Base-by-base conservation (phyloP, 1,140 invertebrate genomes). In the Drosophila tristis region DNA sequence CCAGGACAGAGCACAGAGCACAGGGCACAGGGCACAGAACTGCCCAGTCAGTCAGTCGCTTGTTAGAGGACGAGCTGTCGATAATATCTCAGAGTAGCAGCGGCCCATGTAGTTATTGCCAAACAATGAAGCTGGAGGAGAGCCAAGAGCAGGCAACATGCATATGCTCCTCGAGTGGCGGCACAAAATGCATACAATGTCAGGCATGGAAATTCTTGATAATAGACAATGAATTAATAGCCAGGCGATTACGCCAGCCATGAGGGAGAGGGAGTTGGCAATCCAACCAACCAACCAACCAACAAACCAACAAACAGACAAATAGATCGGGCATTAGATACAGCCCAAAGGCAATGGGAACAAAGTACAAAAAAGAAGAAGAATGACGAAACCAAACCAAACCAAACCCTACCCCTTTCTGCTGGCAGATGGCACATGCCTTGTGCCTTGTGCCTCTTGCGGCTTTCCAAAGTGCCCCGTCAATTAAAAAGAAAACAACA, bases 181-280 rank as follows among this genome's bases (percentile, higher is more conserved):
- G 64, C 67, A 77, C 84, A 82, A 89, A 89, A 89, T 89, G 79
- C 84, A 89, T 89, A 89, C 84, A 89, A 90, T 89, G 79, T 89
- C 76, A 68, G 76, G 76, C 84, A 89, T 84, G 84, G 79, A 62
- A 82, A 73, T 74, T 78, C 73, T 59, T 59, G 76, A 89, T 89
- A 90, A 90, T 89, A 72, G 84, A 89, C 84, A 84, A 90, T 89
- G 84, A 89, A 89, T 89, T 89, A 89, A 89, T 90, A 74, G 85
- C 84, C 35, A 80, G 84, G 72, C 76, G 80, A 78, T 89, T 90
- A 80, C 73, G 35, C 35, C 35, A 39, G 4, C 35, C 35, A 4
- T 39, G 35, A 39, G 72, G 53, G 49, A 66, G 62, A 56, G 60
- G 56, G 55, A 58, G 50, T 43, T 47, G 43, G 48, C 64, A 62